Percentiles rank a stretch among this genome's conserved stretches.
These are phyloP conservation scores for Phylloscopus trochilus DNA, from an alignment of 2,113 vertebrate species.

Conservation along the genomic window DNA sequence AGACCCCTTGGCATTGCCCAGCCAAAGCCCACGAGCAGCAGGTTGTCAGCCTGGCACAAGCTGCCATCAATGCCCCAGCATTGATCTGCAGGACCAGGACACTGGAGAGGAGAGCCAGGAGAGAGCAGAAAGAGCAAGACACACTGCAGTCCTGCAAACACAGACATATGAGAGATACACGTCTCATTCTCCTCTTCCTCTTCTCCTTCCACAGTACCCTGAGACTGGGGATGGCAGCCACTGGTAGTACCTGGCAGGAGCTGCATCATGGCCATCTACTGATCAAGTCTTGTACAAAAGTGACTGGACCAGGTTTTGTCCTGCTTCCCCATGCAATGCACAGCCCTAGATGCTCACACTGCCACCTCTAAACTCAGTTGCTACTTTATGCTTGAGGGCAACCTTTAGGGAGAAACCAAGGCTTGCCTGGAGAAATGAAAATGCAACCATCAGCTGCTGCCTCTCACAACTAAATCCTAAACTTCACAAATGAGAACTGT, in stretches of 20 bases:
- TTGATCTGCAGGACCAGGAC: background rate
- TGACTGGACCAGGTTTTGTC: background rate
- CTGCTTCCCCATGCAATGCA: accelerated
- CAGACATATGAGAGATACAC: background rate
- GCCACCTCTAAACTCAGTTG: background rate
- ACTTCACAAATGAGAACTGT: background rate
- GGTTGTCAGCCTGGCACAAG: background rate
- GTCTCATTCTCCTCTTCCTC: background rate
- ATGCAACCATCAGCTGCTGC: background rate
- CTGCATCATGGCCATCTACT: background rate
- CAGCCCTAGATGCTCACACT: background rate
- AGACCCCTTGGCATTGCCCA: background rate
- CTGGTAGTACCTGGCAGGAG: background rate
- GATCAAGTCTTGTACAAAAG: background rate
- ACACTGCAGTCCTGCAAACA: background rate
- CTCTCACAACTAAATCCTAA: background rate
- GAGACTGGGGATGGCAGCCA: background rate
- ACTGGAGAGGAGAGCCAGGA: background rate
- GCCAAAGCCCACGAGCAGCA: accelerated
- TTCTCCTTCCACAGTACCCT: background rate
- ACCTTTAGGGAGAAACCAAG: background rate
- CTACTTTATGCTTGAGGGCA: background rate
- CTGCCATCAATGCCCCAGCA: accelerated
- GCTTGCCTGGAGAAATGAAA: background rate
- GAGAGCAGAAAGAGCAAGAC: background rate